These are phyloP conservation scores for Pycnonotus jocosus DNA, from an alignment of 2,113 vertebrate species.

Conservation along the genomic window DNA sequence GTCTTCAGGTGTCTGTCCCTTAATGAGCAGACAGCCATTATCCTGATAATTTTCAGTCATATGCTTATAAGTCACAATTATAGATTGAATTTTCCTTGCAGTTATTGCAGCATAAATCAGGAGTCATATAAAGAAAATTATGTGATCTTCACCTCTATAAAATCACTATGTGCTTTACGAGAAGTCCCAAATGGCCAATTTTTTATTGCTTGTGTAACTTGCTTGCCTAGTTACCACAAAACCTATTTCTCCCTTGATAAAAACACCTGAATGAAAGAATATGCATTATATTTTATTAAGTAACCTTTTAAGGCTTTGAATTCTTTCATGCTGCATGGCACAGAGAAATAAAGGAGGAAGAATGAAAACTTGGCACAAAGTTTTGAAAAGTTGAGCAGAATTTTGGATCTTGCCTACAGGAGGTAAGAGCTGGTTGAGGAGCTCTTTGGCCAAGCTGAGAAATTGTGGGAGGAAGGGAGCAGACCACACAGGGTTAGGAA, in stretches of 20 bases:
- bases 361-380: background rate
- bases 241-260: background rate
- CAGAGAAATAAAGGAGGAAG: background rate
- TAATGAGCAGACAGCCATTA: background rate
- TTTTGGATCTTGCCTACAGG: background rate
- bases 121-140: background rate
- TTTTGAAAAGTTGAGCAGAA: background rate
- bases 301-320: background rate
- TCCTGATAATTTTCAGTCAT: background rate
- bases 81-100: background rate
- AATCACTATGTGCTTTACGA: background rate
- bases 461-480: background rate
- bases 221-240: background rate
- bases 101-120: background rate
- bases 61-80: background rate
- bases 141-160: background rate
- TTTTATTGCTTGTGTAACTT: background rate
- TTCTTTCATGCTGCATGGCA: background rate
- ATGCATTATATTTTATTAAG: background rate
- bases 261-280: background rate
- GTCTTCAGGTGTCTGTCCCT: background rate
- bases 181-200: background rate
- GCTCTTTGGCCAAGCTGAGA: background rate
- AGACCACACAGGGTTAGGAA: background rate
- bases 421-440: background rate